Conservation (phyloP, 2,888 invertebrate species). For the Anagyrus pseudococci region DNA sequence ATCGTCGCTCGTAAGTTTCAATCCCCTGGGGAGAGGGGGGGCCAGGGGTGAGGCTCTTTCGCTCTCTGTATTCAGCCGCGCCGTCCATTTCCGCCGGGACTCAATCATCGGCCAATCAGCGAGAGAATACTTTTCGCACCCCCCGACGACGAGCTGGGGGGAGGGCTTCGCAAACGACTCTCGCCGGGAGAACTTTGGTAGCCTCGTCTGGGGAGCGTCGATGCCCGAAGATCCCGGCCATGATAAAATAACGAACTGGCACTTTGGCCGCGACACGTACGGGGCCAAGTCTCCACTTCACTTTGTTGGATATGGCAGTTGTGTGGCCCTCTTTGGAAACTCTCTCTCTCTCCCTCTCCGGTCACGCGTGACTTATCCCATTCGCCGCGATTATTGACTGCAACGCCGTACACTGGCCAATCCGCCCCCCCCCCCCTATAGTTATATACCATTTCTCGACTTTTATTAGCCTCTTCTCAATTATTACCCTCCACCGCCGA, state of each 20-base stretch:
- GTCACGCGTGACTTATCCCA: slow-evolving; percentile 30
- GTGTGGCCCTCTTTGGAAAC: background rate
- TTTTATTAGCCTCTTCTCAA: slow-evolving; percentile 23
- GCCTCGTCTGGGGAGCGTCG: no score
- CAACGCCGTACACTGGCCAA: no score
- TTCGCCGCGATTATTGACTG: slow-evolving; percentile 30
- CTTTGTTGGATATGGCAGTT: background rate
- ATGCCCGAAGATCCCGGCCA: slow-evolving; percentile 7
- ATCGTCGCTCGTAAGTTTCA: slow-evolving; percentile 14
- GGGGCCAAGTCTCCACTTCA: background rate
- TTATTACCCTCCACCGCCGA: background rate
- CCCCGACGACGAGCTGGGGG: background rate
- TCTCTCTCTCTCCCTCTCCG: background rate
- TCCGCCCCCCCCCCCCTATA: background rate
- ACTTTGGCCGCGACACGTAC: background rate
- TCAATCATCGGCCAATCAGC: slow-evolving; percentile 36
- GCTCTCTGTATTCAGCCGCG: slow-evolving; percentile 5
- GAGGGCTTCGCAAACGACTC: slow-evolving; percentile 1
- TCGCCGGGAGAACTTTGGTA: slow-evolving; percentile 15
- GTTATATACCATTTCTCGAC: background rate
- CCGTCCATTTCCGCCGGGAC: slow-evolving; percentile 35
- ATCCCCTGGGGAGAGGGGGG: slow-evolving; percentile 7
- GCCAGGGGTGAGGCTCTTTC: no score
- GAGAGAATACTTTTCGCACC: slow-evolving; percentile 23
- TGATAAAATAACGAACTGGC: slow-evolving; percentile 15